A percentile compares a stretch with the other conserved stretches of the same genome.
Evolutionary conservation across 2,113 vertebrate genomes (phyloP).

Genomic region (Callaeas wilsoni): DNA sequence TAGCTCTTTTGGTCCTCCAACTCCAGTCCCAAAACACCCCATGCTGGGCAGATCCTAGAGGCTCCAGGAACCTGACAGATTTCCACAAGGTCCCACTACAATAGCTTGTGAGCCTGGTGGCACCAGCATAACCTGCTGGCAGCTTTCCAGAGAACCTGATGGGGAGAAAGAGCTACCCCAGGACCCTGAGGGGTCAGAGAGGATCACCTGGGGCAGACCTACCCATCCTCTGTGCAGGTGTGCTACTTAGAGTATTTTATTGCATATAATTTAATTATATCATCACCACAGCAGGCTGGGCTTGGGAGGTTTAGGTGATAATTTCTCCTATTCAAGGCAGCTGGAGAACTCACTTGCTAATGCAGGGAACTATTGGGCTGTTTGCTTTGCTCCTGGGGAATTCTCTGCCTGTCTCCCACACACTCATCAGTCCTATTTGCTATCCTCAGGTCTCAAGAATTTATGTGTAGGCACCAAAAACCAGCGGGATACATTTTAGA

Average conservation of each 20-base stretch:
- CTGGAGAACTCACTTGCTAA: neutral
- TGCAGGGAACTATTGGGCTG: neutral
- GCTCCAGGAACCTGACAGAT: neutral
- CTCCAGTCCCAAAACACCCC: neutral
- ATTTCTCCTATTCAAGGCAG: neutral
- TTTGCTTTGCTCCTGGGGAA: neutral
- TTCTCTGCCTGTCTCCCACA: neutral
- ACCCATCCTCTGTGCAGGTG: neutral
- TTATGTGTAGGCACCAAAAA: neutral
- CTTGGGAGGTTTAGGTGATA: neutral
- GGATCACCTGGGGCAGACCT: neutral
- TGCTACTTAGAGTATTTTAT: neutral
- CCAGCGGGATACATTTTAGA: neutral
- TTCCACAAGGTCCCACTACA: neutral
- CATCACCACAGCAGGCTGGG: neutral
- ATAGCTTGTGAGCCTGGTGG: rapidly evolving
- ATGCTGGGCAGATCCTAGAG: neutral
- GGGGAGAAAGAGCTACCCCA: neutral
- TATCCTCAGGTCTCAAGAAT: neutral
- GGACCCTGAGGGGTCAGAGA: neutral
- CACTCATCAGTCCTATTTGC: neutral
- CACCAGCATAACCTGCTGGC: neutral
- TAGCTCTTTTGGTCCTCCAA: neutral
- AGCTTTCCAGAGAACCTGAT: neutral
- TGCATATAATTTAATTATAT: neutral